Evolutionary conservation across 1,140 invertebrate species (phyloP).

Genomic region (Drosophila murphyi): DNA sequence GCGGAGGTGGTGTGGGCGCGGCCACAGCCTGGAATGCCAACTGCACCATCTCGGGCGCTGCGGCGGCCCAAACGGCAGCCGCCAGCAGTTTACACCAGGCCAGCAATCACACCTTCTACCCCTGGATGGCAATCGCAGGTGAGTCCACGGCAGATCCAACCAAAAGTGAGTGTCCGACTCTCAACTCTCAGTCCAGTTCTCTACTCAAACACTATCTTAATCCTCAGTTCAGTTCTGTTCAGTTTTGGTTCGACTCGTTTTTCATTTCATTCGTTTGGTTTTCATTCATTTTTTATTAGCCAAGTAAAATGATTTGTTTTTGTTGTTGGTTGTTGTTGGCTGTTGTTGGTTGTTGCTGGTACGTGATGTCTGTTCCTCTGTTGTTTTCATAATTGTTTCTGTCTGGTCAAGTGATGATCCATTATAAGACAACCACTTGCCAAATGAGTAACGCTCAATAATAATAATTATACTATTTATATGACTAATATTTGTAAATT

Average conservation of each 20-base stretch:
- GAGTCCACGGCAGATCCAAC: slow-evolving; percentile 85
- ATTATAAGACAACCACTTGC: slow-evolving; percentile 24
- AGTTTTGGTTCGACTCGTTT: slow-evolving; percentile 9
- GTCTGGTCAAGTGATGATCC: slow-evolving; percentile 20
- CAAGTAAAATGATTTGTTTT: slow-evolving; percentile 11
- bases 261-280: background rate
- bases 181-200: slow-evolving; percentile 37
- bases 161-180: slow-evolving; percentile 73
- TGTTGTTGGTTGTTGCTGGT: slow-evolving; percentile 1
- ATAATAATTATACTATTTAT: slow-evolving; percentile 12
- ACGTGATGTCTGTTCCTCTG: slow-evolving; percentile 5
- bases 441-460: slow-evolving; percentile 7
- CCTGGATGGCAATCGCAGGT: slow-evolving; percentile 99
- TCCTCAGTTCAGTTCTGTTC: slow-evolving; percentile 44
- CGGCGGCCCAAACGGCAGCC: slow-evolving; percentile 90
- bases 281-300: background rate
- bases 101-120: slow-evolving; percentile 97
- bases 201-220: slow-evolving; percentile 6
- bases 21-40: slow-evolving; percentile 85
- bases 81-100: slow-evolving; percentile 94
- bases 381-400: slow-evolving; percentile 42
- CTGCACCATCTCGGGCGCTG: slow-evolving; percentile 85
- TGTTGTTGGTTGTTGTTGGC: background rate
- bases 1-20: slow-evolving; percentile 86
- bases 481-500: slow-evolving; percentile 10